Evolutionary conservation across 2,888 invertebrate genomes (phyloP).

Genomic region (Oscheius myriophilus): DNA sequence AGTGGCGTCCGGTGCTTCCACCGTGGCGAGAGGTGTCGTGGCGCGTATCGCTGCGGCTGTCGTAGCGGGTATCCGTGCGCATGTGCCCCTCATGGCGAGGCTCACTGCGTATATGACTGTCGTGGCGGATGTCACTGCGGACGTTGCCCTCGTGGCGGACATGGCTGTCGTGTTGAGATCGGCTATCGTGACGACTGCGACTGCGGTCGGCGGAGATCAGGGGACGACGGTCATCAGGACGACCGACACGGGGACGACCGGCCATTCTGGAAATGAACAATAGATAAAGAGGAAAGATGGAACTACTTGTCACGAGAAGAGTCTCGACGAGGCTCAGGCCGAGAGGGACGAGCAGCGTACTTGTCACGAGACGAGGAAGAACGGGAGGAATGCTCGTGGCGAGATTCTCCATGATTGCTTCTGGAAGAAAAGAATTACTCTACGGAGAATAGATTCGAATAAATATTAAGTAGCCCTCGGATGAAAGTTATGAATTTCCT

Average conservation of each 20-base stretch:
- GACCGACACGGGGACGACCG: not conserved
- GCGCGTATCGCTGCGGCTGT: not conserved
- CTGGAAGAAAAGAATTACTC: no score
- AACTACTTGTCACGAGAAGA: no score
- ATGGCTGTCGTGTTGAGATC: not conserved
- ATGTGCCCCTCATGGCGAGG: not conserved
- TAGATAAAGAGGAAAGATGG: no score
- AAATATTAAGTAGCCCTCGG: no score
- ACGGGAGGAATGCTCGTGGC: not conserved
- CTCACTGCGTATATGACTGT: constrained; percentile 1
- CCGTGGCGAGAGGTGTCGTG: not conserved
- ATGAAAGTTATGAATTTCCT: no score
- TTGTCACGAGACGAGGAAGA: constrained; percentile 7
- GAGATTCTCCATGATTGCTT: not conserved
- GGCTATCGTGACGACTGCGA: constrained; percentile 21
- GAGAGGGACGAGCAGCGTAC: constrained; percentile 11
- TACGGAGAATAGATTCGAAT: no score
- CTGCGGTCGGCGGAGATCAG: constrained; percentile 11
- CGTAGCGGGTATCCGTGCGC: not conserved
- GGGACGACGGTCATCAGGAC: constrained; percentile 18
- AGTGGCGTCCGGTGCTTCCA: not conserved
- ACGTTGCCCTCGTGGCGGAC: not conserved
- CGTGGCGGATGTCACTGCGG: not conserved
- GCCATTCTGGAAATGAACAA: no score
- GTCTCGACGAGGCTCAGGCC: constrained; percentile 9